Evolutionary conservation across 2,888 invertebrate genomes (phyloP), one percentile per base, ranked within the genome.

Genomic region (Gymnocheta viridis): DNA sequence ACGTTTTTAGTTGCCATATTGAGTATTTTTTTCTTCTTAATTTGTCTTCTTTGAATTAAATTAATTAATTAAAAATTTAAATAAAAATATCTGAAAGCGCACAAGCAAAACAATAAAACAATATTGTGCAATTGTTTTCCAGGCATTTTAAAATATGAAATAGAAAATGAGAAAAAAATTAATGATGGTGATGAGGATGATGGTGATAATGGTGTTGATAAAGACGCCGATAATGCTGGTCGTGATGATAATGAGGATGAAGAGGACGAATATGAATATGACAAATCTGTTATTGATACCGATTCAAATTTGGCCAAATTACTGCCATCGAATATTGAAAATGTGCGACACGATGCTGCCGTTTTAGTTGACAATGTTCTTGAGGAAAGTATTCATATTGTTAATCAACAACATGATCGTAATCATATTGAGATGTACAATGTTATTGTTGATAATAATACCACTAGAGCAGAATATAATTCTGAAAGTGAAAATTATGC

Each of bases 401-500:
- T 92, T 78, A 91, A 88, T 80, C 87, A 87, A 78, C 90, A 91
- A 83, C 86, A 87, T 22, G 83, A 76, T 60, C 80, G 58, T 17
- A 64, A 85, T 66, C 76, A 70, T 47, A 32, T 60, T 56, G 72
- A 80, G 27, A 47, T 19, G 27, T 80, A 73, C 44, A 73, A 54
- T 56, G 54, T 29, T 78, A 49, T 70, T 67, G 70, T 44, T 51
- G 69, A 56, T 38, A 38, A 38, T 49, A 73, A 67, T 54, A 54
- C 7, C 54, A 88, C 85, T 58, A 76, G 27, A 82, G 86, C 86
- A 19, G 90, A 89, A 84, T 90, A 90, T 85, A 91, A 91, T 87
- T 91, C 91, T 35, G 92, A 91, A 79, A 92, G 92, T 88, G 92
- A 92, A 76, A 90, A 92, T 84, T 92, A 91, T 89, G 92, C 92